These are phyloP conservation scores for Hydrocynus forskahlii DNA, from an alignment of 2,797 vertebrate genomes.

Conservation along the genomic window DNA sequence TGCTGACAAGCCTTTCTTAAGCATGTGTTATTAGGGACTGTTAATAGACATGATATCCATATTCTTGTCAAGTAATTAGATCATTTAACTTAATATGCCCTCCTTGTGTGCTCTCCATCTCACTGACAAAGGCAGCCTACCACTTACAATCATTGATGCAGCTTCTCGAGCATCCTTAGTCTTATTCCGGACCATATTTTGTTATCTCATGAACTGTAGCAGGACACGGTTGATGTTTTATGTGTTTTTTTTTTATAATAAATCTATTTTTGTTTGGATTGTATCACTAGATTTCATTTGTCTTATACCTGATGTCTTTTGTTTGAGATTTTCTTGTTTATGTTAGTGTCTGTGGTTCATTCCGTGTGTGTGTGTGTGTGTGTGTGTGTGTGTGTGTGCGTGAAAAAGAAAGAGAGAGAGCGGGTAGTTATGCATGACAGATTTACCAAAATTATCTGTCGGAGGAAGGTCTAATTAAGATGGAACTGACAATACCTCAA, in stretches of 20 bases:
- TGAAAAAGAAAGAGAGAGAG: background rate
- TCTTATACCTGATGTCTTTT: constrained; percentile 32
- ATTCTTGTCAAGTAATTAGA: constrained; percentile 32
- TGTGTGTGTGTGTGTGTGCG: constrained; percentile 10
- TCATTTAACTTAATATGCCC: constrained; percentile 14
- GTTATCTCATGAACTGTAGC: constrained; percentile 30
- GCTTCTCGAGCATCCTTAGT: constrained; percentile 46
- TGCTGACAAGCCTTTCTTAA: constrained; percentile 13
- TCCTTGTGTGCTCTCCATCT: background rate
- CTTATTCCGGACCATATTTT: constrained; percentile 39
- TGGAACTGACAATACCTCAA: constrained; percentile 35
- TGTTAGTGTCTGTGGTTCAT: constrained; percentile 35
- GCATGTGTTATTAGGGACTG: constrained; percentile 5
- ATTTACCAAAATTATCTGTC: constrained; percentile 42
- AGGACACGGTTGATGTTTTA: constrained; percentile 33
- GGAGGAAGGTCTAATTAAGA: constrained; percentile 36
- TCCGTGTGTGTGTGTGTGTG: constrained; percentile 17
- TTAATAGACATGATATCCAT: constrained; percentile 32
- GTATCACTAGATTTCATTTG: constrained; percentile 39
- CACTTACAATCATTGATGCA: background rate
- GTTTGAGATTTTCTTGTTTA: constrained; percentile 23
- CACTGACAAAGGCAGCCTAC: constrained; percentile 3
- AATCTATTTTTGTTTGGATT: constrained; percentile 43
- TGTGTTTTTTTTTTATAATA: constrained; percentile 41
- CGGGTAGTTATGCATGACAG: constrained; percentile 17